phyloP scores from a whole-genome alignment of 2,113 vertebrate species.

The Dasyprocta punctata region DNA sequence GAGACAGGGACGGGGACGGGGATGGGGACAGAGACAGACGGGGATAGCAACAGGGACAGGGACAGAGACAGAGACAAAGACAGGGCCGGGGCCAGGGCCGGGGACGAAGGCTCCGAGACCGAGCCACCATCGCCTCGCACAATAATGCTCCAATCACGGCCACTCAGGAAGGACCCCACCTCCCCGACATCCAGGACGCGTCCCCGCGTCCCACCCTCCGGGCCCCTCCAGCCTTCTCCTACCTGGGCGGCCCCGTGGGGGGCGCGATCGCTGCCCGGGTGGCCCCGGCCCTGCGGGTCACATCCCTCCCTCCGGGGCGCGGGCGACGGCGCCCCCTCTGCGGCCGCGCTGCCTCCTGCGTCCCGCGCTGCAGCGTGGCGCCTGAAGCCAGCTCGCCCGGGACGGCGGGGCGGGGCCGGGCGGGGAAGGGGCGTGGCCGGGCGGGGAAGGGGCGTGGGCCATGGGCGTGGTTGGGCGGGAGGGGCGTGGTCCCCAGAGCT shows the following conservation, averaged over 20 bases:
- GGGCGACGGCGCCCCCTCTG: not conserved
- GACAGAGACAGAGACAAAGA: not conserved
- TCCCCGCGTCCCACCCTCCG: accelerated
- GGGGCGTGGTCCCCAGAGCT: not conserved
- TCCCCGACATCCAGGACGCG: too few relatives aligned
- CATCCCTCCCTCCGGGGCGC: not conserved
- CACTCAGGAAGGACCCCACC: not conserved
- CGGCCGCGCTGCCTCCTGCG: not conserved
- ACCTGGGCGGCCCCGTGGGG: not conserved
- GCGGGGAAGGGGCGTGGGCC: not conserved
- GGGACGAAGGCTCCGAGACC: not conserved
- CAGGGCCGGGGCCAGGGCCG: not conserved
- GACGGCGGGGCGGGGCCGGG: not conserved
- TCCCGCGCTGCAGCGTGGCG: too few relatives aligned
- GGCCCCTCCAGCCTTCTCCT: not conserved
- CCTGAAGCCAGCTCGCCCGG: not conserved
- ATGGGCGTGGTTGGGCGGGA: too few relatives aligned
- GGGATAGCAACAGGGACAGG: too few relatives aligned
- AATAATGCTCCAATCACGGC: not conserved
- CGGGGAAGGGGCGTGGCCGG: not conserved
- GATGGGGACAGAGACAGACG: too few relatives aligned
- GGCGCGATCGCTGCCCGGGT: not conserved
- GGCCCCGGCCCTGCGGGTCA: not conserved
- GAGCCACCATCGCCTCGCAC: not conserved
- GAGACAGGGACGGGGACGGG: too few relatives aligned